Base-by-base conservation (phyloP, 2,797 vertebrate genomes). In the Triplophysa yarkandensis region DNA sequence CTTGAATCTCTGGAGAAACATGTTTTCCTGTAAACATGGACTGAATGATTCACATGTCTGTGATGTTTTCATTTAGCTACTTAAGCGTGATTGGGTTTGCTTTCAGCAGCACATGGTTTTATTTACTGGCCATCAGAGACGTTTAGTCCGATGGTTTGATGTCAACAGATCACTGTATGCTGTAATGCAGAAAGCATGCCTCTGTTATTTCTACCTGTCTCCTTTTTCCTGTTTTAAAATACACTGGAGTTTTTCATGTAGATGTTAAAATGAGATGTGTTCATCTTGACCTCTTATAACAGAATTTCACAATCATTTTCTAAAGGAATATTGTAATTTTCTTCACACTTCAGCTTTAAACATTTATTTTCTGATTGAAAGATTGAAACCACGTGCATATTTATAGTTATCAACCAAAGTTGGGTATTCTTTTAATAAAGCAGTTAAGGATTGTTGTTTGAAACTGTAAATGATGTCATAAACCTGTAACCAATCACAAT, bases 31-130 rank as follows among this genome's bases (percentile, higher is more conserved):
- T 52, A 28, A 73, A 63, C 19, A 50, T 6, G 8, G n/a, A 62
- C 52, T 71, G 30, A 75, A 60, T 50, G 65, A 64, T 60, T 75
- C 25, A 64, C 69, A 77, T 67, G 65, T 70, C 73, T 30, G 9
- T 13, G 25, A 25, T 34, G 25, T 62, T 14, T 68, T 71, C 62
- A 36, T 2, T 25, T 39, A 39, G 36, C 36, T 39, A 71, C 70
- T 32, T 61, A 41, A 57, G 83, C 81, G 81, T 89, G 87, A 90
- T 88, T 87, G 84, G 83, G 79, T 84, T 73, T 61, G 39, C 64
- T 71, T 68, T 68, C 43, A 50, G 81, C 86, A 86, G 81, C 86
- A 87, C 82, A 85, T 86, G 86, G 85, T 87, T 84, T 85, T 84
- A 79, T 86, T 86, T 85, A 82, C 57, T 79, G 76, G 61, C 82